Conservation (phyloP, 2,113 vertebrate genomes). For the Zosterops borbonicus region DNA sequence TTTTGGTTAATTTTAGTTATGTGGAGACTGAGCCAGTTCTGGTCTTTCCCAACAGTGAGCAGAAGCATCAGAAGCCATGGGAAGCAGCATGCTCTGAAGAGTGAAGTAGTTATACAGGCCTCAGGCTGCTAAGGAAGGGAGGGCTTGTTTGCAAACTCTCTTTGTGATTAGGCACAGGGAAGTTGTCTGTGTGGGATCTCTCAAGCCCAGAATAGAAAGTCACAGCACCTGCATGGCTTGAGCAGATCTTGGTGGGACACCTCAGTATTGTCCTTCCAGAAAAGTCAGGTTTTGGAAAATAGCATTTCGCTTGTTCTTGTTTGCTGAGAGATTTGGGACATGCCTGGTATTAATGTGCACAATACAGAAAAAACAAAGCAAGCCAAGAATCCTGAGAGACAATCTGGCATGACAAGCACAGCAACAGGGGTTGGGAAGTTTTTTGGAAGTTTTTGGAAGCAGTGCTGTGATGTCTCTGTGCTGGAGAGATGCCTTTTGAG, state of each 20-base stretch:
- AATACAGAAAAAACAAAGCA: not conserved
- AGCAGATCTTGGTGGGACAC: not conserved
- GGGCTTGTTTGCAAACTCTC: not conserved
- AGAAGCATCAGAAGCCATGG: not conserved
- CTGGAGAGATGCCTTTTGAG: too few species aligned
- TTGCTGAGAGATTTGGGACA: not conserved
- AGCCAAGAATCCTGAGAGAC: not conserved
- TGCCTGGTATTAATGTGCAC: not conserved
- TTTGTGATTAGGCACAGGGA: not conserved
- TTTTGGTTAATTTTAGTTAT: not conserved
- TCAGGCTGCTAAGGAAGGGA: not conserved
- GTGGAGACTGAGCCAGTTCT: not conserved
- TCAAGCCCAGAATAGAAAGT: not conserved
- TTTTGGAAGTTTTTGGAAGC: not conserved
- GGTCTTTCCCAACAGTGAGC: not conserved
- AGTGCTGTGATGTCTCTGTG: accelerated
- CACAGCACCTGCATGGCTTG: not conserved
- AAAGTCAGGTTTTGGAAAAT: accelerated
- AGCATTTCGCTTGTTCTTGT: not conserved
- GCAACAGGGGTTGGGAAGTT: not conserved
- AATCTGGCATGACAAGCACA: not conserved
- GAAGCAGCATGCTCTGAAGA: accelerated
- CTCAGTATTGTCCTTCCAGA: not conserved
- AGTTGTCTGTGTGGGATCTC: not conserved
- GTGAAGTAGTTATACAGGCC: not conserved